Base-by-base conservation (phyloP, 2,797 vertebrate species). In the Liasis olivaceus region DNA sequence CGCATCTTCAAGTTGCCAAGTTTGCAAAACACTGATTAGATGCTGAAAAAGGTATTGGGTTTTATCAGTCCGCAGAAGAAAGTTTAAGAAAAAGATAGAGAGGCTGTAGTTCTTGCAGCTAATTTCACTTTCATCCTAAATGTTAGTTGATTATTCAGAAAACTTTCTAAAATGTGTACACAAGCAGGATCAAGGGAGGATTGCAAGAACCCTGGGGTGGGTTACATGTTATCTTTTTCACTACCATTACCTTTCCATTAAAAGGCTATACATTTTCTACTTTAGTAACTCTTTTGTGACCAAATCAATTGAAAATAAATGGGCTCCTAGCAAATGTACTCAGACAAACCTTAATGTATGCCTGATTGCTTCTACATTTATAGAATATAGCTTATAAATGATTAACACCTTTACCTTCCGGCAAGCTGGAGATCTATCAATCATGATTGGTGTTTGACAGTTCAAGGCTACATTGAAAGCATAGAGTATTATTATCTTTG, bases 301-400 rank as follows among this genome's bases (percentile, higher is more conserved):
- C 95, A 96, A 96, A 97, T 97, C 97, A 97, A 97, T 97, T 97
- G 97, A 94, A 97, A 97, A 81, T 81, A 81, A 97, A 92, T 97
- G 96, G 97, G 97, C 97, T 98, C 96, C 94, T 96, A 95, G 94
- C 94, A 95, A 81, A 94, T 64, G n/a, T 59, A 95, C 95, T 97
- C 96, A 97, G 97, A 96, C 95, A 97, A 93, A 93, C 95, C 96
- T 97, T 97, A 97, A 97, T 96, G 96, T 94, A 92, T 93, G 85
- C 97, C 96, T 97, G 96, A 97, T 94, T 96, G 95, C 95, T 97
- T 97, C 96, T 96, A 97, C 97, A 96, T 96, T 95, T 96, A 97
- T 94, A 96, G 97, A 97, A 92, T 81, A 22, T 95, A 95, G 94
- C 94, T 97, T 95, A 96, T 96, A 97, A 98, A 97, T 97, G 96